Percentiles rank a stretch among this genome's conserved stretches.
Evolutionary conservation across 2,888 invertebrate genomes (phyloP).

Genomic region (Chaetogeoica ovagalla): DNA sequence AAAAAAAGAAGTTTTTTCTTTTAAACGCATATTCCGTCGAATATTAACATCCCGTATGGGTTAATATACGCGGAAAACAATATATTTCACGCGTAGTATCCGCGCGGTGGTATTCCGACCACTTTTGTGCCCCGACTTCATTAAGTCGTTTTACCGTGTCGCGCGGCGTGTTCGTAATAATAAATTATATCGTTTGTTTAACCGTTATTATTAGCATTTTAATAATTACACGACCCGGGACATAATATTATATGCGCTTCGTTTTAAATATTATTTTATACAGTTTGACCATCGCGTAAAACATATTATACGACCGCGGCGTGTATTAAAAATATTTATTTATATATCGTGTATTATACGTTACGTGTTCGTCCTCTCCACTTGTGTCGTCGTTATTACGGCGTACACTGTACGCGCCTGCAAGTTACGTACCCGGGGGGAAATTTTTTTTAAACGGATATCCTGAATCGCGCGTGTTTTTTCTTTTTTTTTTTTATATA

Average conservation of each 20-base stretch:
- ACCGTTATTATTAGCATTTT: constrained; percentile 33
- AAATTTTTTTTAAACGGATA: constrained; percentile 1
- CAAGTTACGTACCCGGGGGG: no score
- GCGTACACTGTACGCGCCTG: no score
- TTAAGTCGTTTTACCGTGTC: neutral
- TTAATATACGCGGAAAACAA: no score
- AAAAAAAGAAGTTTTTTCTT: no score
- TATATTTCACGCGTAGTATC: no score
- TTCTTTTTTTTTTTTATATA: neutral
- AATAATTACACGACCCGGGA: constrained; percentile 7
- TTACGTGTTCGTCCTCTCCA: neutral
- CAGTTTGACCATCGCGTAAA: neutral
- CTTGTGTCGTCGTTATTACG: no score
- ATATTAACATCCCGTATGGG: no score
- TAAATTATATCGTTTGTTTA: constrained; percentile 12
- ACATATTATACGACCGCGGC: no score
- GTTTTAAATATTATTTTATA: constrained; percentile 1
- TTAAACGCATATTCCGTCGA: no score
- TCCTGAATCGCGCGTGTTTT: neutral
- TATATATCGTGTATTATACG: no score
- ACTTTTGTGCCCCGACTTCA: neutral
- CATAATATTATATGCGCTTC: neutral
- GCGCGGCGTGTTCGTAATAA: neutral
- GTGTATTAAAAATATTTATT: no score
- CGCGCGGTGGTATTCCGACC: neutral